These are phyloP conservation scores for Gari tellinella DNA, from an alignment of 2,888 invertebrate genomes.

Conservation along the genomic window DNA sequence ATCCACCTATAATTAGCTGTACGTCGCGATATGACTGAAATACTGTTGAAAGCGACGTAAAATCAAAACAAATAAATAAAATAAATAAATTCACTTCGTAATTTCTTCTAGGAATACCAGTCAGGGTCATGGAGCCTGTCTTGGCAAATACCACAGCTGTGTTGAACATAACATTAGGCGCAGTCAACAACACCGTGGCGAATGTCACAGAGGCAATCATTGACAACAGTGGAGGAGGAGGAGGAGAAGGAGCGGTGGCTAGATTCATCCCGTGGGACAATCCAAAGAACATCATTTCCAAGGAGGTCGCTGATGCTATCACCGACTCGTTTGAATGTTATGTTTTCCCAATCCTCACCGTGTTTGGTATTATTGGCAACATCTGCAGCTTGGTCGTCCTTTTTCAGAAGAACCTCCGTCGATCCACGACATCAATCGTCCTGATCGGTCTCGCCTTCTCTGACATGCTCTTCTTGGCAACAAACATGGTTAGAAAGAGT, in stretches of 20 bases:
- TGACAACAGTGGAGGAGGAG: not conserved
- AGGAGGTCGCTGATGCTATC: conserved; percentile 46
- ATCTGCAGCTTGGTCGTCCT: conserved; percentile 53
- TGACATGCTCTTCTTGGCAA: conserved; percentile 53
- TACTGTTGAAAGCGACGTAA: no score
- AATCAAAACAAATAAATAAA: no score
- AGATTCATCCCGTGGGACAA: conserved; percentile 55
- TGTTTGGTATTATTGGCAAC: conserved; percentile 53
- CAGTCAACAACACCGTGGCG: no score
- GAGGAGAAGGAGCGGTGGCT: not conserved
- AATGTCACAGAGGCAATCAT: no score
- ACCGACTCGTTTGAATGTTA: conserved; percentile 53
- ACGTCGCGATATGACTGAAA: no score
- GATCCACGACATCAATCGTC: conserved; percentile 50
- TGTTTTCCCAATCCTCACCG: conserved; percentile 56
- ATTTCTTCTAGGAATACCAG: no score
- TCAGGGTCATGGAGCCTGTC: no score
- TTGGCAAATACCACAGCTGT: no score
- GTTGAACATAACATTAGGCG: no score
- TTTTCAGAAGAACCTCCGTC: conserved; percentile 44
- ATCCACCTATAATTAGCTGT: no score
- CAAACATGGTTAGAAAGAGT: conserved; percentile 59
- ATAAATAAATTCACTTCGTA: no score
- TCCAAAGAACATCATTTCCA: conserved; percentile 54
- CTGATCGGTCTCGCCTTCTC: conserved; percentile 55